A percentile compares a stretch with the other conserved stretches of the same genome.
phyloP scores from a whole-genome alignment of 37 sponge, comb jelly and placozoan species.

The Axinella damicornis region DNA sequence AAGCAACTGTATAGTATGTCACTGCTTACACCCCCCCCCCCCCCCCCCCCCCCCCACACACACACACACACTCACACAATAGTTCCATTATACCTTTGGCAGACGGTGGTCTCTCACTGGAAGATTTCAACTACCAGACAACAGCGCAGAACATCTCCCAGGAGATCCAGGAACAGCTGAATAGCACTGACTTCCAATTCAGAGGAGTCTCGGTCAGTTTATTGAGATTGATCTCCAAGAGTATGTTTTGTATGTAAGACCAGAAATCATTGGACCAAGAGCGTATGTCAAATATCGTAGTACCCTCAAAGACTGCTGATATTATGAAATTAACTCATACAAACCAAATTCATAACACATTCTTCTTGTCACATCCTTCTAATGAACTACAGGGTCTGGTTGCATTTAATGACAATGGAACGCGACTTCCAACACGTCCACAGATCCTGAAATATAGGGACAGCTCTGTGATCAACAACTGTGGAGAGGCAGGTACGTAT shows the following conservation, averaged over 20 bases:
- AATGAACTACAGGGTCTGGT: conserved; percentile 48
- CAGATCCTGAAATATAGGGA: conserved; percentile 48
- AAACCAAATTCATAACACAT: too few species aligned
- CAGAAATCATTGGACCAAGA: too few species aligned
- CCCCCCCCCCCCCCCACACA: too few species aligned
- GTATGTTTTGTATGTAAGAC: too few species aligned
- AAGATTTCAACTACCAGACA: not conserved
- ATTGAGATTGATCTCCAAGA: too few species aligned
- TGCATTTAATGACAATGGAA: conserved; percentile 46
- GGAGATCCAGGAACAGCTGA: conserved; percentile 10
- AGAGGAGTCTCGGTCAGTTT: conserved; percentile 53
- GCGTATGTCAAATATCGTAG: too few species aligned
- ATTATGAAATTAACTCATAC: too few species aligned
- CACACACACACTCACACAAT: too few species aligned
- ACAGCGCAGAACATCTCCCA: conserved; percentile 4
- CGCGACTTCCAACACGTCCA: conserved; percentile 3
- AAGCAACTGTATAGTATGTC: too few species aligned
- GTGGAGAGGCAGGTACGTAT: not conserved
- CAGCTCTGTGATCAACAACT: not conserved
- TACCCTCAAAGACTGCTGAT: too few species aligned
- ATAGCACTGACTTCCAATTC: conserved; percentile 11
- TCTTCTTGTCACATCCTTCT: too few species aligned
- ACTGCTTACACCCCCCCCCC: too few species aligned
- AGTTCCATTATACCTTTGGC: conserved; percentile 23
- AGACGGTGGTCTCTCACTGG: conserved; percentile 6